Conservation (phyloP, 2,797 vertebrate species). For the Myotis planiceps region DNA sequence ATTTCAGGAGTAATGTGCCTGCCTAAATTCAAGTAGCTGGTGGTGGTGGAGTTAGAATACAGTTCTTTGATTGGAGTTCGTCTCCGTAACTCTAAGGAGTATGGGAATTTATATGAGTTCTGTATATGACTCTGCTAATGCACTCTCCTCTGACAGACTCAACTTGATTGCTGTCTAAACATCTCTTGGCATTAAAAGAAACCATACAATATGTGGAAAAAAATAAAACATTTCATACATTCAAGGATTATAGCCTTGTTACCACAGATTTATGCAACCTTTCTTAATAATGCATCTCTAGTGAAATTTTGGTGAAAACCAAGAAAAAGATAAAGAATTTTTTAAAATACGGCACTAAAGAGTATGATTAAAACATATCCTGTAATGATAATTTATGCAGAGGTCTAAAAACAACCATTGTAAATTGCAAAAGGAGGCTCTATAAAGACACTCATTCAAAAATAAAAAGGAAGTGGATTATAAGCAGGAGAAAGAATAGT, state of each 20-base stretch:
- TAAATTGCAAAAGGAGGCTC: background rate
- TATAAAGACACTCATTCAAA: background rate
- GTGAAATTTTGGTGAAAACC: background rate
- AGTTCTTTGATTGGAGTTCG: background rate
- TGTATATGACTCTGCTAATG: background rate
- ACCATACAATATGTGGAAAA: background rate
- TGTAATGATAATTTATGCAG: background rate
- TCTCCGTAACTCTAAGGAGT: background rate
- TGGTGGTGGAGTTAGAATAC: background rate
- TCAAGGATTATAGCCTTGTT: background rate
- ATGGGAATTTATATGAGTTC: background rate
- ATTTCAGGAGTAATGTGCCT: background rate
- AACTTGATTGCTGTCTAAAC: background rate
- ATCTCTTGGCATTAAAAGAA: background rate
- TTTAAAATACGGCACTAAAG: background rate
- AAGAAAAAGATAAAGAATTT: background rate
- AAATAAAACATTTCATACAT: background rate
- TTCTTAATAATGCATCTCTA: background rate
- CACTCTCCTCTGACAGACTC: background rate
- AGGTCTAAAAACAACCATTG: background rate
- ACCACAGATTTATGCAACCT: background rate
- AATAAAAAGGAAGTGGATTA: background rate
- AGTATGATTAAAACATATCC: background rate
- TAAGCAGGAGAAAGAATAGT: background rate
- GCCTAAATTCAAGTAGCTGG: background rate